These are phyloP conservation scores for Bos javanicus DNA, from an alignment of 2,113 vertebrate species.

Conservation along the genomic window DNA sequence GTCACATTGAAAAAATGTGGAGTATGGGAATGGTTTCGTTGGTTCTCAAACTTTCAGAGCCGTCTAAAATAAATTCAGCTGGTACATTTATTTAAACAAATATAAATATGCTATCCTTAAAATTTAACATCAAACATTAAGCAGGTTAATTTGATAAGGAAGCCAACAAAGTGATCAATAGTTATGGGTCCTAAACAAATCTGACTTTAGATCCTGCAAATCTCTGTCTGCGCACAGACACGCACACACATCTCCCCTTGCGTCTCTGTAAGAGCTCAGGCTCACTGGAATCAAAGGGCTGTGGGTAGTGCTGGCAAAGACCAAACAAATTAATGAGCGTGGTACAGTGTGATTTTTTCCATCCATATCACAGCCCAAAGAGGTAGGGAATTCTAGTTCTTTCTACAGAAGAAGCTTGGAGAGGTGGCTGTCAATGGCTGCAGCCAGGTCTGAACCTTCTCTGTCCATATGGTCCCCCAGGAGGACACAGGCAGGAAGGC, in stretches of 20 bases:
- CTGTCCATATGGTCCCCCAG: no score
- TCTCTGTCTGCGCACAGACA: not conserved
- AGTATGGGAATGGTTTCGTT: not conserved
- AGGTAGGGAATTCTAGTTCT: not conserved
- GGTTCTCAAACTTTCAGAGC: not conserved
- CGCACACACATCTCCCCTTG: not conserved
- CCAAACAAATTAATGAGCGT: not conserved
- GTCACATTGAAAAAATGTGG: not conserved
- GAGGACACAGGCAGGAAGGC: not conserved
- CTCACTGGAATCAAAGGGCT: not conserved
- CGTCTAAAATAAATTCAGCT: not conserved
- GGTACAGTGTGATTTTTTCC: not conserved
- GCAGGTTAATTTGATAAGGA: conserved; percentile 18
- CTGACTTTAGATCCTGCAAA: not conserved
- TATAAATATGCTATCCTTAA: not conserved
- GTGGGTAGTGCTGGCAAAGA: not conserved
- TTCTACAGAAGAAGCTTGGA: not conserved
- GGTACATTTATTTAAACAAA: conserved; percentile 3
- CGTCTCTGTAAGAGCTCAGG: not conserved
- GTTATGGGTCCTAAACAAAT: not conserved
- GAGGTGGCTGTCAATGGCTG: not conserved
- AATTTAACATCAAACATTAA: not conserved
- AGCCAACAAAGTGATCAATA: not conserved
- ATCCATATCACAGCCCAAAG: not conserved
- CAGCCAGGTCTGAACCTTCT: not conserved